Base-by-base conservation (phyloP, 1,140 invertebrate species). In the Chironomus tepperi region DNA sequence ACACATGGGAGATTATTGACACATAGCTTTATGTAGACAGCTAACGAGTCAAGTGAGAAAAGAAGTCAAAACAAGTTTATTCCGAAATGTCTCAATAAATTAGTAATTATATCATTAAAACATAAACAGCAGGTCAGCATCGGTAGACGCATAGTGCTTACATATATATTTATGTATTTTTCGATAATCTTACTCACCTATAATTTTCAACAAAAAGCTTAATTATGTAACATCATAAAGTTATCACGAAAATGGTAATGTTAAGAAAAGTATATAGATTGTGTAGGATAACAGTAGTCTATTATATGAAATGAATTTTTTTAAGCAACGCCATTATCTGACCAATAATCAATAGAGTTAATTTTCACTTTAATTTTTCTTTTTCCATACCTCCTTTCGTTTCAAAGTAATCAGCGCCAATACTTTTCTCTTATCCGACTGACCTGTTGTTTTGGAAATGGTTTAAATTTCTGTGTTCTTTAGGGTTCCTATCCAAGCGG, bases 61-160 rank as follows among this genome's bases (percentile, higher is more conserved):
- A 12, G 47, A 57, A 57, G 47, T 57, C n/a, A 15, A 57, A 57
- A 57, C 47, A n/a, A 57, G 47, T 57, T 57, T 57, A 57, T 5
- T 57, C 12, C 47, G 47, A 57, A 57, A 57, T 57, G 47, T 57
- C 47, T 57, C 47, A 57, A 57, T 57, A 57, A 57, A 57, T 57
- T 57, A 57, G 47, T 12, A 57, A 57, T 57, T 57, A 57, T 57
- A 57, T 57, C 47, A 57, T 57, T 57, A 57, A 57, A 57, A n/a
- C 47, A 57, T 57, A 57, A 57, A 57, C n/a, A 57, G 47, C 47
- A 57, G 47, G 47, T 57, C 47, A 57, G 3, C 47, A n/a, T 57
- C 47, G 47, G 12, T 57, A 57, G 47, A n/a, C n/a, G 47, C n/a
- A n/a, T n/a, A 57, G 47, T 57, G 47, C 47, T 57, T 57, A 57